Base-by-base conservation (phyloP, 92 coral and sea anemone species). In the Phenganax marumi region DNA sequence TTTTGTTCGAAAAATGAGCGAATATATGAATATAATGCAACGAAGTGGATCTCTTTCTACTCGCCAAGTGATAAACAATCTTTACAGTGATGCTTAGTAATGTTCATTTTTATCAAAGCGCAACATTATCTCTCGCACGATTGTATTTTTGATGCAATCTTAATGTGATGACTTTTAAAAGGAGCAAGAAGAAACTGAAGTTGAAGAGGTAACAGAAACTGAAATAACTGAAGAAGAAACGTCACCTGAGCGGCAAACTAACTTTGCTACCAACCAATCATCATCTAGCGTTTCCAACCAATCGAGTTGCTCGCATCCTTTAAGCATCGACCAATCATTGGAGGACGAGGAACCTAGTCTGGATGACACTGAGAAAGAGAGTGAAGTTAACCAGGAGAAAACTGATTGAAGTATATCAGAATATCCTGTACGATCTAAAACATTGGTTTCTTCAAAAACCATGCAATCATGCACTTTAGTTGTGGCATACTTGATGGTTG, bases 121-220 rank as follows among this genome's bases (percentile, higher is more conserved):
- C 43, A 33, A 33, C 2, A 33, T 33, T 33, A 33, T 33, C 5
- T 5, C 43, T 33, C 43, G 43, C 43, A 33, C 2, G 43, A 33
- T 33, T 33, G 5, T 33, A n/a, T n/a, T n/a, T n/a, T n/a, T n/a
- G n/a, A n/a, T 33, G 43, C 43, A 5, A 33, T 33, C 43, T 33
- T 33, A 33, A 2, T 33, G 43, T 33, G 43, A 33, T 33, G 5
- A 33, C 43, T 33, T 33, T 33, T 33, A 33, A 33, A 33, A 88
- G 91, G 89, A 89, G 60, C 91, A 91, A 77, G 99, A 92, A 70
- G 93, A 91, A 48, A 81, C 91, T 5, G 91, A 88, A 80, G 97
- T 86, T 19, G 97, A 92, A 54, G 91, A 85, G 23, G 98, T 92
- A 50, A 88, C 89, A 21, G 97, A 96, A 43, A 88, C 87, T 76